Evolutionary conservation across 2,113 vertebrate species (phyloP).

Genomic region (Chionodraco myersi): DNA sequence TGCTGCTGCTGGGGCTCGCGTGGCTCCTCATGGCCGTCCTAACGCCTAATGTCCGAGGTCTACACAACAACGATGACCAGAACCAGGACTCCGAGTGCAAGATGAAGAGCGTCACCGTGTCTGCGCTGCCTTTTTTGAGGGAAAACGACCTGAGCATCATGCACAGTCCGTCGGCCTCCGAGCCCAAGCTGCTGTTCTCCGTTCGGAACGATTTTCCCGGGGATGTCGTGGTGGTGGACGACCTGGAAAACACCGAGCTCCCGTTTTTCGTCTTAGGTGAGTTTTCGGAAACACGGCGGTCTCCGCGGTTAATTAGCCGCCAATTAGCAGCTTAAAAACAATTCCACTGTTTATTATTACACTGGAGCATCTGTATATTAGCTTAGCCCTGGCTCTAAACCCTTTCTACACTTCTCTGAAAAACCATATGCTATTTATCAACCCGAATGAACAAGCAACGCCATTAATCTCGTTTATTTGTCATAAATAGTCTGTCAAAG

Average conservation of each 20-base stretch:
- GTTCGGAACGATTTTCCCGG: constrained; percentile 98
- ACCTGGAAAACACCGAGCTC: constrained; percentile 98
- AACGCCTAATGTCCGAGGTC: constrained; percentile 41
- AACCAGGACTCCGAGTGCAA: constrained; percentile 94
- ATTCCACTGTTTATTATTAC: neutral
- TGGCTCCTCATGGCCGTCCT: constrained; percentile 58
- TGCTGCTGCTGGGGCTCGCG: constrained; percentile 44
- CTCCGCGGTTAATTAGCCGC: constrained; percentile 10
- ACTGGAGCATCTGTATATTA: constrained; percentile 50
- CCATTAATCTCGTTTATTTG: neutral
- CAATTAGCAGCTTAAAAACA: constrained; percentile 16
- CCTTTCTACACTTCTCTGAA: neutral
- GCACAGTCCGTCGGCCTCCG: constrained; percentile 98
- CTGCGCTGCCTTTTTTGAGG: constrained; percentile 95
- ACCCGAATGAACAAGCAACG: no score
- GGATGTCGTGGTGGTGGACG: constrained; percentile 95
- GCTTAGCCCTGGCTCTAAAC: constrained; percentile 58
- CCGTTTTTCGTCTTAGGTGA: constrained; percentile 90
- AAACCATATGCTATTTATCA: no score
- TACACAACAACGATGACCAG: constrained; percentile 86
- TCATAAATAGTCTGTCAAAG: neutral
- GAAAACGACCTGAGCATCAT: constrained; percentile 99
- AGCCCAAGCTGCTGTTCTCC: constrained; percentile 99
- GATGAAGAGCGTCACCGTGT: constrained; percentile 98
- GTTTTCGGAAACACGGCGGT: neutral